These are phyloP conservation scores for Phataginus tricuspis DNA, from an alignment of 2,797 vertebrate species.

Conservation along the genomic window DNA sequence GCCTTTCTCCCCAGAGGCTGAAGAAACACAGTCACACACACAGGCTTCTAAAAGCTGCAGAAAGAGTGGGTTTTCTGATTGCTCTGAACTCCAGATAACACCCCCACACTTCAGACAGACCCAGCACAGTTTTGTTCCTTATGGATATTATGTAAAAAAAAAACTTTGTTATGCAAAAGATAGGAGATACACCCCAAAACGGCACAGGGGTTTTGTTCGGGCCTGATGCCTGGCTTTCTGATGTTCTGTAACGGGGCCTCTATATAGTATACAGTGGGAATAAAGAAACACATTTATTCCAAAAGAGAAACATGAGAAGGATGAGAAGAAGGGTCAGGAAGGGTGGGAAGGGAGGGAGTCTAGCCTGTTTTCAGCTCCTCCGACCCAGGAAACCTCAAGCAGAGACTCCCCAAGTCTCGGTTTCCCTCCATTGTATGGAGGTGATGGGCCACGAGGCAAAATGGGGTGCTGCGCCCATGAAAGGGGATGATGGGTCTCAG, in stretches of 20 bases:
- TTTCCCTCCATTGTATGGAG: accelerated
- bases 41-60: neutral
- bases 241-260: neutral
- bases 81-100: neutral
- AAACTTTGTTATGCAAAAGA: neutral
- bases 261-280: accelerated
- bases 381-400: neutral
- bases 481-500: accelerated
- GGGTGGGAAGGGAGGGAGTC: neutral
- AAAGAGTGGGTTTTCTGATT: neutral
- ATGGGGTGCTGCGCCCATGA: accelerated
- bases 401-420: neutral
- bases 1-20: neutral
- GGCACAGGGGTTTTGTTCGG: neutral
- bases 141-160: neutral
- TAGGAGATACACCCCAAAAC: neutral
- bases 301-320: neutral
- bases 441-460: neutral
- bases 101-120: neutral
- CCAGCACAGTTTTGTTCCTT: neutral
- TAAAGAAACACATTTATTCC: neutral
- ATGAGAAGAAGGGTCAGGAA: neutral
- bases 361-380: neutral
- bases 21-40: neutral
- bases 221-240: neutral